Percentiles rank a stretch among this genome's conserved stretches.
phyloP scores from a whole-genome alignment of 2,797 vertebrate genomes.

The Neostethus bicornis region DNA sequence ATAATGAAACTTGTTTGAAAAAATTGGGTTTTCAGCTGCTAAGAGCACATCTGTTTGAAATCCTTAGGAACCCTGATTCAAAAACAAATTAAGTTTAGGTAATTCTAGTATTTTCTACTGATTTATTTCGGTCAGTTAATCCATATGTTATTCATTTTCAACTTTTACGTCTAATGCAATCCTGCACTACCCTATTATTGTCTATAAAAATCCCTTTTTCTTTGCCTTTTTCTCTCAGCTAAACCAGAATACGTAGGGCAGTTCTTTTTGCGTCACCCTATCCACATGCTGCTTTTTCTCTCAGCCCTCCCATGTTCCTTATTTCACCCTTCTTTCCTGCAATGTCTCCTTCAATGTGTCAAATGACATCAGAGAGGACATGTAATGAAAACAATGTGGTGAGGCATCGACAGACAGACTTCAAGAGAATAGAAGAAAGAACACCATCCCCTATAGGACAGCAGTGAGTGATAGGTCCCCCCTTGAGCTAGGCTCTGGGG shows the following conservation, averaged over 20 bases:
- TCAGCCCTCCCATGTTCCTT: conserved; percentile 20
- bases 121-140: neutral
- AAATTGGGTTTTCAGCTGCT: conserved; percentile 17
- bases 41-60: conserved; percentile 11
- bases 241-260: conserved; percentile 7
- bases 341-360: conserved; percentile 19
- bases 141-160: neutral
- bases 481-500: conserved; percentile 49
- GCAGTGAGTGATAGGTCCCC: conserved; percentile 50
- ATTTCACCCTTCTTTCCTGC: conserved; percentile 23
- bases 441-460: conserved; percentile 39
- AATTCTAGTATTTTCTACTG: neutral
- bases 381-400: conserved; percentile 22
- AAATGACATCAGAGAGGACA: conserved; percentile 26
- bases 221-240: neutral
- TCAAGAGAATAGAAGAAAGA: conserved; percentile 28
- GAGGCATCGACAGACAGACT: conserved; percentile 14
- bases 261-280: neutral
- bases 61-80: neutral
- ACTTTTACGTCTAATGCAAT: conserved; percentile 14
- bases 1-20: conserved; percentile 9
- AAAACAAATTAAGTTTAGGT: neutral
- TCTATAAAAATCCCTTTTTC: conserved; percentile 6
- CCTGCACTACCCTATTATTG: conserved; percentile 1
- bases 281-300: conserved; percentile 1